Evolutionary conservation across 2,113 vertebrate genomes (phyloP).

Genomic region (Clupea harengus): DNA sequence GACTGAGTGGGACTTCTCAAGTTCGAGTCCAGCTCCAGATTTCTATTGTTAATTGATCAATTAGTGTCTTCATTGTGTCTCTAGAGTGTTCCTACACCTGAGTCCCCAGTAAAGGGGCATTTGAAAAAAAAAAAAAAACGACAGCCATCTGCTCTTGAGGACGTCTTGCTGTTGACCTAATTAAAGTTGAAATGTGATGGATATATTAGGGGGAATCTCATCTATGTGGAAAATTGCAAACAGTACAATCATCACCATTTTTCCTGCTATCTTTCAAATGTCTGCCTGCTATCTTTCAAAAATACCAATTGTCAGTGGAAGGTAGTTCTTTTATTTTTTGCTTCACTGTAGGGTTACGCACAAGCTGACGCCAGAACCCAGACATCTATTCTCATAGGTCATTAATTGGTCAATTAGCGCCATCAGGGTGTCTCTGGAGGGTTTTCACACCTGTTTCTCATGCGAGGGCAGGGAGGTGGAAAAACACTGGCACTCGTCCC

Average conservation of each 20-base stretch:
- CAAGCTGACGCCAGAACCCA: background rate
- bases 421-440: background rate
- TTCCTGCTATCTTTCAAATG: background rate
- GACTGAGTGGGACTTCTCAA: background rate
- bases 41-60: conserved; percentile 14
- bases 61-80: background rate
- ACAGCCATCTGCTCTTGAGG: background rate
- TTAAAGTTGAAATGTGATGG: background rate
- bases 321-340: background rate
- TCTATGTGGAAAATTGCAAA: background rate
- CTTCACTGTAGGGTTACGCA: background rate
- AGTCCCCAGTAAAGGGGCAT: background rate
- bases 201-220: background rate
- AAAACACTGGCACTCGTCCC: background rate
- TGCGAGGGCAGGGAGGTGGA: background rate
- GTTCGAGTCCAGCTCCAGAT: background rate
- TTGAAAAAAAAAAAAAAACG: no score
- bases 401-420: conserved; percentile 18
- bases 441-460: background rate
- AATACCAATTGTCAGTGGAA: background rate
- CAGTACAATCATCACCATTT: background rate
- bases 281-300: background rate
- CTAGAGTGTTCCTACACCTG: background rate
- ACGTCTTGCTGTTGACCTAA: background rate
- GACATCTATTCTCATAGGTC: background rate